Conservation (phyloP, 1,140 invertebrate species). For the Patella vulgata region DNA sequence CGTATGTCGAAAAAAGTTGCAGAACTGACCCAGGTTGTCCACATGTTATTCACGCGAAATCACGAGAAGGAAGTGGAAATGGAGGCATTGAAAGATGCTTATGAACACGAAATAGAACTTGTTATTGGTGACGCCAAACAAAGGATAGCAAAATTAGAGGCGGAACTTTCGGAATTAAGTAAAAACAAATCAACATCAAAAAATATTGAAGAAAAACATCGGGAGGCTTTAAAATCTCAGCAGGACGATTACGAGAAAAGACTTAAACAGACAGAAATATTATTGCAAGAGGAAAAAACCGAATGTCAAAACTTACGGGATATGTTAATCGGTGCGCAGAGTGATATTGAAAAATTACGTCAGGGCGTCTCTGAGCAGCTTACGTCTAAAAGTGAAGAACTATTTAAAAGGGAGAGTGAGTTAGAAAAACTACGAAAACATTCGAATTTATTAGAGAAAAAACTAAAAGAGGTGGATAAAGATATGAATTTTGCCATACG, state of each 20-base stretch:
- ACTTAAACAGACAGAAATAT: constrained; percentile 40
- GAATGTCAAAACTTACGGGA: constrained; percentile 60
- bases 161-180: constrained; percentile 34
- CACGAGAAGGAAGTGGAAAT: constrained; percentile 66
- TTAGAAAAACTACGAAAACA: constrained; percentile 44
- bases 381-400: constrained; percentile 37
- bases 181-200: constrained; percentile 24
- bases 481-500: constrained; percentile 38
- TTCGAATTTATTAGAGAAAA: constrained; percentile 41
- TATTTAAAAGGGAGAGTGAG: constrained; percentile 41
- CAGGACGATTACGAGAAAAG: constrained; percentile 39
- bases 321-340: constrained; percentile 58
- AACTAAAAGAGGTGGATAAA: constrained; percentile 37
- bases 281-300: constrained; percentile 50
- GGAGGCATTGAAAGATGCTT: constrained; percentile 58
- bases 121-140: constrained; percentile 52
- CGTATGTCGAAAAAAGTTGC: constrained; percentile 67
- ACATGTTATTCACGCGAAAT: constrained; percentile 64
- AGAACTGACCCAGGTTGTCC: constrained; percentile 64
- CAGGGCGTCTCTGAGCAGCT: constrained; percentile 48
- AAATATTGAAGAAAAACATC: constrained; percentile 32
- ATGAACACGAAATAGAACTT: constrained; percentile 56
- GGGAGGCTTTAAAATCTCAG: constrained; percentile 27
- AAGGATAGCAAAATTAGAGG: constrained; percentile 41
- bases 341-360: constrained; percentile 59